Evolutionary conservation across 2,797 vertebrate genomes (phyloP).

Genomic region (Sphenopsis melanotis): DNA sequence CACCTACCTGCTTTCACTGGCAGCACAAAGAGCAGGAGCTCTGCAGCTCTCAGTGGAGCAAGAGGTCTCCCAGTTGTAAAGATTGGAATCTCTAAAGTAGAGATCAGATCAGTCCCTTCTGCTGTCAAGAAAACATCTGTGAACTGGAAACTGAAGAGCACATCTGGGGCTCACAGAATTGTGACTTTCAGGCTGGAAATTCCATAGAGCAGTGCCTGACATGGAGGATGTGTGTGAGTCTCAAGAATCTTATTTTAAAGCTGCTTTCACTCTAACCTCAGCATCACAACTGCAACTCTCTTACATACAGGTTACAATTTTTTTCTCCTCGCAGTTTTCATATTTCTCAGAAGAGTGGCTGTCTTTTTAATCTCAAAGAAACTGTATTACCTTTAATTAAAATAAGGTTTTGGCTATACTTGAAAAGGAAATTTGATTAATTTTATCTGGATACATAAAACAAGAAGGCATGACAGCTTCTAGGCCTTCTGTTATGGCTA

Average conservation of each 20-base stretch:
- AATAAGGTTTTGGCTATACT: background rate
- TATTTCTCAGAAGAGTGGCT: background rate
- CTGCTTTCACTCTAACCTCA: background rate
- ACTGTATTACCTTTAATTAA: background rate
- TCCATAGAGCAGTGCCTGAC: background rate
- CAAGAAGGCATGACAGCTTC: background rate
- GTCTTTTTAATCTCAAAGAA: background rate
- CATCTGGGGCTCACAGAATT: background rate
- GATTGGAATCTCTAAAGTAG: background rate
- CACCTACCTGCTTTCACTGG: background rate
- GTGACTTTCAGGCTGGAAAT: background rate
- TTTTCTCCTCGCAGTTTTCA: rapidly evolving
- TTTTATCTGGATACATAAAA: background rate
- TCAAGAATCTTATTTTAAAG: background rate
- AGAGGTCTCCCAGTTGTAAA: background rate
- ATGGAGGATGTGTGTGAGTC: background rate
- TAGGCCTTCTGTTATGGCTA: background rate
- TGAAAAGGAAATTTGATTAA: background rate
- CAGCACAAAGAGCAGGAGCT: background rate
- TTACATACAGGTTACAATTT: background rate
- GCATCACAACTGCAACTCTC: background rate
- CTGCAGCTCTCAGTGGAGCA: background rate
- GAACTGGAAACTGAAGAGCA: background rate
- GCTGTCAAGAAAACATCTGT: background rate
- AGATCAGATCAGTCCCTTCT: background rate